Percentiles rank a stretch among this genome's conserved stretches.
phyloP scores from a whole-genome alignment of 2,113 vertebrate species.

The Nymphicus hollandicus region DNA sequence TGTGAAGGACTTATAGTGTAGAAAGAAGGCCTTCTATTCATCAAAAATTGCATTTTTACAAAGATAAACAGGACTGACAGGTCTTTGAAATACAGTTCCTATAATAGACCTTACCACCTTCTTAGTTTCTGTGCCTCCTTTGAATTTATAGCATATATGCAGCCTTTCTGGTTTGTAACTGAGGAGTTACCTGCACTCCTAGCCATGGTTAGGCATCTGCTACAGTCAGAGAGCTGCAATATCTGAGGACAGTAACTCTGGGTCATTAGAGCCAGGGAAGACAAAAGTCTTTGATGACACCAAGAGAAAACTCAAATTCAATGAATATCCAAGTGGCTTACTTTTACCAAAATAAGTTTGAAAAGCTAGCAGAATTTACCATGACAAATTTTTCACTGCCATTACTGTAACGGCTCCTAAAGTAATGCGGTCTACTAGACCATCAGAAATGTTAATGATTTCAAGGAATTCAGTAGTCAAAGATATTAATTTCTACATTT shows the following conservation, averaged over 20 bases:
- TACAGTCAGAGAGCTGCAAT: background rate
- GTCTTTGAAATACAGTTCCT: background rate
- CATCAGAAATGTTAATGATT: background rate
- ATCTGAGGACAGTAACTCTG: background rate
- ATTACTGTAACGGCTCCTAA: background rate
- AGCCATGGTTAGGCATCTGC: background rate
- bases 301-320: background rate
- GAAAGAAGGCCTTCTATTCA: background rate
- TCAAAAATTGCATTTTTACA: background rate
- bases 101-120: background rate
- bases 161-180: background rate
- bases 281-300: background rate
- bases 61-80: background rate
- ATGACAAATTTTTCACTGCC: background rate
- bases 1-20: background rate
- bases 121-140: background rate
- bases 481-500: background rate
- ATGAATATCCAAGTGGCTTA: too few relatives aligned
- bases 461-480: background rate
- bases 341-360: background rate
- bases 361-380: background rate
- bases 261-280: background rate
- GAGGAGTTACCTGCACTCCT: background rate
- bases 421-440: background rate
- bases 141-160: fast-evolving